Evolutionary conservation across 2,888 invertebrate species (phyloP).

Genomic region (Agriopis marginaria): DNA sequence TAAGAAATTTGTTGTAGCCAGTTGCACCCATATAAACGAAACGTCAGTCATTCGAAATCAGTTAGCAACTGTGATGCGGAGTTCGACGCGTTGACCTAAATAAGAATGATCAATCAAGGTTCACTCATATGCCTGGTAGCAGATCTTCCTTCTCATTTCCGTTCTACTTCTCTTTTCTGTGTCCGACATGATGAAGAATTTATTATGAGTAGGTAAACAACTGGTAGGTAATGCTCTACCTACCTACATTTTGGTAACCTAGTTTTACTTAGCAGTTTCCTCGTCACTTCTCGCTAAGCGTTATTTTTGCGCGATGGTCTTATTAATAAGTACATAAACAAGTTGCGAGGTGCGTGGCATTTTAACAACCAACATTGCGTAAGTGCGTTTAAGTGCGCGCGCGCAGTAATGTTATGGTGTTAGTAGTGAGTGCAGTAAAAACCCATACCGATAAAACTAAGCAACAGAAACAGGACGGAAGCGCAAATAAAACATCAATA

Average conservation of each 20-base stretch:
- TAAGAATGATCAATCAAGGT: too few species aligned
- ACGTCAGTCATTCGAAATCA: too few species aligned
- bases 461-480: conserved; percentile 41
- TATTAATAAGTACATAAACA: conserved; percentile 34
- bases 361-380: conserved; percentile 38
- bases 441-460: conserved; percentile 34
- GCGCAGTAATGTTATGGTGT: conserved; percentile 24
- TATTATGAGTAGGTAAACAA: too few species aligned
- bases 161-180: too few species aligned
- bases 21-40: too few species aligned
- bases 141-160: too few species aligned
- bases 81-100: too few species aligned
- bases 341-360: conserved; percentile 31
- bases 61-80: too few species aligned
- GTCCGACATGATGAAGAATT: too few species aligned
- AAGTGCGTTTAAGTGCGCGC: conserved; percentile 33
- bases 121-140: too few species aligned
- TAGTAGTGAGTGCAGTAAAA: conserved; percentile 36
- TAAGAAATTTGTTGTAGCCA: too few species aligned
- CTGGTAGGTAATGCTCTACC: too few species aligned
- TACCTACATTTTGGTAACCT: not conserved
- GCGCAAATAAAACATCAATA: conserved; percentile 75
- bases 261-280: not conserved
- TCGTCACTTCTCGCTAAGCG: conserved; percentile 18
- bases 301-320: conserved; percentile 26